phyloP scores from a whole-genome alignment of 1,140 invertebrate species.

The Eulimnadia texana region DNA sequence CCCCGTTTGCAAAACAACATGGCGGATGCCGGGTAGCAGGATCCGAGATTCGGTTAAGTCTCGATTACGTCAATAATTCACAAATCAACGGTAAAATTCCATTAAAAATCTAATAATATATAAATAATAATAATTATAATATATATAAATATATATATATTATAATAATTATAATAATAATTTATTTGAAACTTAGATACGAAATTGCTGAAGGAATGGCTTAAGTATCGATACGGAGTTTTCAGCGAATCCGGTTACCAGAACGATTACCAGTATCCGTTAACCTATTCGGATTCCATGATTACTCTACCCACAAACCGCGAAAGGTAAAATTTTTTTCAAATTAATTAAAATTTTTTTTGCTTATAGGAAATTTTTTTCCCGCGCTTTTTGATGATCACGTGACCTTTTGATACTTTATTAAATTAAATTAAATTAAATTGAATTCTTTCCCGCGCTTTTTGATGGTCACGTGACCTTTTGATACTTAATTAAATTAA shows the following conservation, averaged over 20 bases:
- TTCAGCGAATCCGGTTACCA: conserved; percentile 24
- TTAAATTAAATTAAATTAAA: too few relatives aligned
- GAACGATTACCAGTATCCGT: conserved; percentile 21
- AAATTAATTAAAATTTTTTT: not conserved
- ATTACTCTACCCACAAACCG: not conserved
- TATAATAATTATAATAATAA: not conserved
- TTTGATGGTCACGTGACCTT: too few relatives aligned
- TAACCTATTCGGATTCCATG: not conserved
- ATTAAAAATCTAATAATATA: too few relatives aligned
- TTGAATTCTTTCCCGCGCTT: too few relatives aligned
- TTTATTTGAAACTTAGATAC: not conserved
- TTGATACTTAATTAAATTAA: too few relatives aligned
- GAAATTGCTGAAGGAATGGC: conserved; percentile 22
- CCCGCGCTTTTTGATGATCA: too few relatives aligned
- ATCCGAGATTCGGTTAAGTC: conserved; percentile 5
- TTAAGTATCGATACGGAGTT: conserved; percentile 26
- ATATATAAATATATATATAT: not conserved
- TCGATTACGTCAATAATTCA: not conserved
- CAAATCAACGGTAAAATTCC: too few relatives aligned
- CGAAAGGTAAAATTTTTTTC: not conserved
- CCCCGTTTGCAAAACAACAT: conserved; percentile 12
- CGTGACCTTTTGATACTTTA: too few relatives aligned
- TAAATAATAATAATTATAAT: not conserved
- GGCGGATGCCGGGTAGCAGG: conserved; percentile 13
- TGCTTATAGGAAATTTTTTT: not conserved